These are phyloP conservation scores for Eugnorisma glareosa DNA, from an alignment of 2,888 invertebrate genomes.

Conservation along the genomic window DNA sequence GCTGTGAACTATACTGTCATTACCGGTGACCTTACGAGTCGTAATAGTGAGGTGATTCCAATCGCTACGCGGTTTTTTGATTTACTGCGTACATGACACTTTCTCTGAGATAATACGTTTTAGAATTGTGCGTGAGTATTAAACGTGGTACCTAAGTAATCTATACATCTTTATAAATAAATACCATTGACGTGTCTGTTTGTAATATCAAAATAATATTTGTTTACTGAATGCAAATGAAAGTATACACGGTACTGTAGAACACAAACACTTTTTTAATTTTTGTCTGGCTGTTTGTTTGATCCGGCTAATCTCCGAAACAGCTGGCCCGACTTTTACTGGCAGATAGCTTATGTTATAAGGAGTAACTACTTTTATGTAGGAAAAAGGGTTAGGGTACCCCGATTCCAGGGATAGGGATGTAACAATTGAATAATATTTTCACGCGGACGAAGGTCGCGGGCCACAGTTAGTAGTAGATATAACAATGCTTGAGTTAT, in stretches of 20 bases:
- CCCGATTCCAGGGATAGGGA: too few species aligned
- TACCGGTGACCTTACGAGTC: constrained; percentile 33
- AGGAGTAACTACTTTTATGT: too few species aligned
- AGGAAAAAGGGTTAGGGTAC: too few species aligned
- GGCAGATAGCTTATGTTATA: too few species aligned
- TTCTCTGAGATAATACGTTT: constrained; percentile 31
- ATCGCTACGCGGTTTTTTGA: constrained; percentile 31
- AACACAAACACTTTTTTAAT: too few species aligned
- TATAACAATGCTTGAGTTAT: too few species aligned
- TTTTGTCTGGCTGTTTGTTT: too few species aligned
- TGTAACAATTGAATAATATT: too few species aligned
- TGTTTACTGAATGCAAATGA: neutral
- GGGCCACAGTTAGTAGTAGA: too few species aligned
- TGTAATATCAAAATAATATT: neutral
- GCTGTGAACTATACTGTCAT: constrained; percentile 16
- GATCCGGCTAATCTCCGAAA: too few species aligned
- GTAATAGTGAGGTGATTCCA: constrained; percentile 21
- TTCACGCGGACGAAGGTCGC: too few species aligned
- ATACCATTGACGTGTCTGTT: neutral
- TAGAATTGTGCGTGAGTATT: constrained; percentile 12
- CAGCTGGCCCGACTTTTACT: too few species aligned
- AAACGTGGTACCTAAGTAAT: neutral
- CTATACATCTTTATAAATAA: neutral
- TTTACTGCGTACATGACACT: constrained; percentile 19
- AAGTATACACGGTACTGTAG: neutral